Evolutionary conservation across 2,888 invertebrate genomes (phyloP), one percentile per base, ranked within the genome.

Genomic region (Acrobeloides nanus): DNA sequence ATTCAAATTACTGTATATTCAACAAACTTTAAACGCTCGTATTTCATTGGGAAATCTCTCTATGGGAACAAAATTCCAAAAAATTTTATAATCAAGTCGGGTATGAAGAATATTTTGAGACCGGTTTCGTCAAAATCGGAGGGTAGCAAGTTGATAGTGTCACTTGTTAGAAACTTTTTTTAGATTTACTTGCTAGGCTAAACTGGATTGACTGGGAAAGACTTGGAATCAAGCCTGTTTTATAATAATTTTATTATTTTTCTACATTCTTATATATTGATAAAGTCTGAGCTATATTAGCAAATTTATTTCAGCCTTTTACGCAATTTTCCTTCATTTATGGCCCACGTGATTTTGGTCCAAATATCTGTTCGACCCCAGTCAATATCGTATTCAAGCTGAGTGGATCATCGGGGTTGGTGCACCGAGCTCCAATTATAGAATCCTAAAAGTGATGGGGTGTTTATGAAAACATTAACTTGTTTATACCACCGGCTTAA

Each of bases 161-260:
- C 39, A 26, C 27, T 27, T 7, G 26, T 29, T 12, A 37, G 32
- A 21, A 6, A 5, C 31, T 29, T 31, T n/a, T 26, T 73, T 1
- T 78, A 95, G 95, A 95, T 82, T 79, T 97, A 61, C 90, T 93
- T 1, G 93, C 95, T 0, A 81, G 95, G 46, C 79, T 97, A 24
- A 90, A 90, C 0, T 97, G 95, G 95, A 93, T 97, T 66, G 92
- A 93, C 74, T 97, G 95, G 95, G 89, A 92, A 75, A 90, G 89
- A 74, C 81, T 97, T 1, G 95, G 95, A 1, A 89, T 93, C 35
- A 47, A 62, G 20, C 57, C 64, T 4, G 53, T 66, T 33, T 26
- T 43, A 4, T 64, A 34, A 62, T 6, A 17, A 18, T 15, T 29
- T n/a, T 10, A 10, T 29, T 29, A 29, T 10, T 10, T 10, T 29